Percentiles rank a stretch among this genome's conserved stretches.
These are phyloP conservation scores for Morpho helenor DNA, from an alignment of 2,888 invertebrate species.

Conservation along the genomic window DNA sequence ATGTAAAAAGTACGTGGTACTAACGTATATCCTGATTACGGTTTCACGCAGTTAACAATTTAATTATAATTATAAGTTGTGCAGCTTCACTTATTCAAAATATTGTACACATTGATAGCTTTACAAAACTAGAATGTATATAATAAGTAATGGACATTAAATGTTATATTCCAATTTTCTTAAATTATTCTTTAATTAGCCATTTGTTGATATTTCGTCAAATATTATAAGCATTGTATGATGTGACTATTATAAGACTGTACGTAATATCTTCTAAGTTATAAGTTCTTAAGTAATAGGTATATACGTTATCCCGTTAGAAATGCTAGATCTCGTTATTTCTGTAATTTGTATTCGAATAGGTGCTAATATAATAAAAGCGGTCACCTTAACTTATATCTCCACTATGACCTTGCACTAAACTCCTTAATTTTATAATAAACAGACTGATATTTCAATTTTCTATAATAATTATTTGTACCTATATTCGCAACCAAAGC, in stretches of 20 bases:
- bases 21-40: slow-evolving; percentile 33
- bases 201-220: slow-evolving; percentile 20
- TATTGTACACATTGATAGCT: slow-evolving; percentile 21
- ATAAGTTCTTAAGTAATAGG: slow-evolving; percentile 20
- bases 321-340: slow-evolving; percentile 73
- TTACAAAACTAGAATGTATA: slow-evolving; percentile 24
- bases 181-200: slow-evolving; percentile 14
- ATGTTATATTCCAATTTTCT: slow-evolving; percentile 18
- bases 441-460: slow-evolving; percentile 54
- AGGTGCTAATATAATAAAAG: slow-evolving; percentile 30
- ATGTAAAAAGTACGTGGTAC: slow-evolving; percentile 33
- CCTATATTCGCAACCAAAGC: slow-evolving; percentile 69
- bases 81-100: not conserved
- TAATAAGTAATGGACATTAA: slow-evolving; percentile 15
- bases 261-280: slow-evolving; percentile 40
- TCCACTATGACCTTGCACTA: slow-evolving; percentile 14
- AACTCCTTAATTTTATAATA: slow-evolving; percentile 21
- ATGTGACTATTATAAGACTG: slow-evolving; percentile 64
- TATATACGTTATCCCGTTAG: slow-evolving; percentile 43
- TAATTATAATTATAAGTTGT: no score
- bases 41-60: slow-evolving; percentile 27
- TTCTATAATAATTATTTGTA: slow-evolving; percentile 43
- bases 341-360: slow-evolving; percentile 39
- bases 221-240: slow-evolving; percentile 40
- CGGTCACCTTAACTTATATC: slow-evolving; percentile 21